Evolutionary conservation across 1,140 invertebrate species (phyloP).

Genomic region (Pogonomyrmex barbatus): DNA sequence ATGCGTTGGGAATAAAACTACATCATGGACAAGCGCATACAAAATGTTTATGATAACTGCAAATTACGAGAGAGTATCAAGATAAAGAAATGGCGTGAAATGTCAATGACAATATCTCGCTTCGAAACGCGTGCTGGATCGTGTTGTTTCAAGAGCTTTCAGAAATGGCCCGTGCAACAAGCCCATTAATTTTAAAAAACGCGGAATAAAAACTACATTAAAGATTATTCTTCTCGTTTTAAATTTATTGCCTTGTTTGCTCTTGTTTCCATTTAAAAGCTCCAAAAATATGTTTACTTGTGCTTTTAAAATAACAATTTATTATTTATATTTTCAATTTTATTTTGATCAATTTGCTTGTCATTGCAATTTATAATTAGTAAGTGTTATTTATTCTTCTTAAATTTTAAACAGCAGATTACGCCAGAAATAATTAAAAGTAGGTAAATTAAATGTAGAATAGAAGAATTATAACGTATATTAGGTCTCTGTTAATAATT

Average conservation of each 20-base stretch:
- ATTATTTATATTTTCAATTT: not conserved
- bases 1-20: constrained; percentile 16
- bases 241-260: not conserved
- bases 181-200: not conserved
- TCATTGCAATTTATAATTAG: not conserved
- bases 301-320: not conserved
- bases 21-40: constrained; percentile 8
- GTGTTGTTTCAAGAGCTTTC: constrained; percentile 32
- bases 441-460: not conserved
- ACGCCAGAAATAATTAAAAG: not conserved
- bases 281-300: not conserved
- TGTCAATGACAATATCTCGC: constrained; percentile 18
- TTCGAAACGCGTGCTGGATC: constrained; percentile 10
- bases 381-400: not conserved
- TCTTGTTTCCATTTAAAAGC: not conserved
- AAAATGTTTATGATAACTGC: constrained; percentile 49
- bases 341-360: not conserved
- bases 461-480: not conserved
- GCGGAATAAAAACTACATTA: constrained; percentile 4
- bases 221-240: not conserved
- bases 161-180: not conserved
- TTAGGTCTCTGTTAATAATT: not conserved
- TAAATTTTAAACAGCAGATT: not conserved
- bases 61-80: constrained; percentile 35
- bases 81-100: constrained; percentile 32